These are phyloP conservation scores for Mythimna impura DNA, from an alignment of 2,888 invertebrate genomes.

Conservation along the genomic window DNA sequence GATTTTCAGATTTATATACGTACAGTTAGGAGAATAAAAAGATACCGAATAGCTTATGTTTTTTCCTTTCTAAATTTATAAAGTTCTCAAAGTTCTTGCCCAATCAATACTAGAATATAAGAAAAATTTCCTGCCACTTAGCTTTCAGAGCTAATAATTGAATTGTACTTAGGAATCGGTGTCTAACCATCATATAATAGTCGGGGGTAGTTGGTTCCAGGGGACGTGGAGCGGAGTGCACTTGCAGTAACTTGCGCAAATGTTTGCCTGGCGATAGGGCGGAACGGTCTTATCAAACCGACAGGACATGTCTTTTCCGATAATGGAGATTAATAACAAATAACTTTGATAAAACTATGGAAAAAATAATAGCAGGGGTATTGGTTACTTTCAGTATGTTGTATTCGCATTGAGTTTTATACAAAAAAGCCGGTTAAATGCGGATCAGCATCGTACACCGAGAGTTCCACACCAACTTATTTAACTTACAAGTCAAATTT, in stretches of 20 bases:
- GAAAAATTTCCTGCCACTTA: slow-evolving; percentile 59
- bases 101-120: not conserved
- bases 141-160: slow-evolving; percentile 73
- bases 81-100: no score
- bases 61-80: no score
- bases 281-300: slow-evolving; percentile 33
- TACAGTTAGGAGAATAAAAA: no score
- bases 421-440: no score
- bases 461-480: no score
- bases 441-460: no score
- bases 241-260: slow-evolving; percentile 84
- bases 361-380: not conserved
- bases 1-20: no score
- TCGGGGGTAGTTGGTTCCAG: slow-evolving; percentile 67
- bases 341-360: no score
- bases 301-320: slow-evolving; percentile 15
- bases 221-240: slow-evolving; percentile 73
- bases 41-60: no score
- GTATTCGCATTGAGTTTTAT: no score
- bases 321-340: not conserved
- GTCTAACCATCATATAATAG: slow-evolving; percentile 77
- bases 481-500: no score
- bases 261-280: slow-evolving; percentile 76
- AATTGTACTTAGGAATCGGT: slow-evolving; percentile 73
- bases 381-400: not conserved